Conservation (phyloP, 1,140 invertebrate genomes). For the Calliphora vicina region DNA sequence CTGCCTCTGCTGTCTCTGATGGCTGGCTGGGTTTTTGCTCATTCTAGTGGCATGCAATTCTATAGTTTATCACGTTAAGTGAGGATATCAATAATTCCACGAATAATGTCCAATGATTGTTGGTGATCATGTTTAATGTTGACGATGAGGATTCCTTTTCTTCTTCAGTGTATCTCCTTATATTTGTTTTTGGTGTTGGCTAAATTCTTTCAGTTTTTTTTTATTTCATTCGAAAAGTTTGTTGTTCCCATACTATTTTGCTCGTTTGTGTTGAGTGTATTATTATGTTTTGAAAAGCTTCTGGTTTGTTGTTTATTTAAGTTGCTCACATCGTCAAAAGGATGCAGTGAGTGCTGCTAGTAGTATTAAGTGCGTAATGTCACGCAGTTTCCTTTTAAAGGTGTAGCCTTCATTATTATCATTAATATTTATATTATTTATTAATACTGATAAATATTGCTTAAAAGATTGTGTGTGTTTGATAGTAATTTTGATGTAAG, state of each 20-base stretch:
- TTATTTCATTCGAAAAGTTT: neutral
- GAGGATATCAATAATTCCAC: conserved; percentile 13
- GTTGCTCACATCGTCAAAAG: neutral
- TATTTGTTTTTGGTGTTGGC: neutral
- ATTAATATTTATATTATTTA: neutral
- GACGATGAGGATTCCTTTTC: neutral
- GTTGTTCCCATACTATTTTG: neutral
- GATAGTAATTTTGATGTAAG: too few species aligned
- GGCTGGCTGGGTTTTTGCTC: too few species aligned
- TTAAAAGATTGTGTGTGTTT: too few species aligned
- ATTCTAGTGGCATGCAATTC: neutral
- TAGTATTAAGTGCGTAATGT: neutral
- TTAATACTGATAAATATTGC: neutral
- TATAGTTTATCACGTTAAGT: conserved; percentile 10
- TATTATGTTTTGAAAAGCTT: neutral
- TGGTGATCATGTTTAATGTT: conserved; percentile 16
- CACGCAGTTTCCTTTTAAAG: neutral
- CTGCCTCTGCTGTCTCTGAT: neutral
- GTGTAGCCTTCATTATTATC: neutral
- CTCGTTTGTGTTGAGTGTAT: neutral
- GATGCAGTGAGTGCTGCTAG: neutral
- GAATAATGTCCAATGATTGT: conserved; percentile 10
- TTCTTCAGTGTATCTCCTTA: neutral
- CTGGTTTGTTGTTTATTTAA: neutral
- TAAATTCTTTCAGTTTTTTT: neutral